phyloP scores from a whole-genome alignment of 1,140 invertebrate species.

The Chelonus insularis region DNA sequence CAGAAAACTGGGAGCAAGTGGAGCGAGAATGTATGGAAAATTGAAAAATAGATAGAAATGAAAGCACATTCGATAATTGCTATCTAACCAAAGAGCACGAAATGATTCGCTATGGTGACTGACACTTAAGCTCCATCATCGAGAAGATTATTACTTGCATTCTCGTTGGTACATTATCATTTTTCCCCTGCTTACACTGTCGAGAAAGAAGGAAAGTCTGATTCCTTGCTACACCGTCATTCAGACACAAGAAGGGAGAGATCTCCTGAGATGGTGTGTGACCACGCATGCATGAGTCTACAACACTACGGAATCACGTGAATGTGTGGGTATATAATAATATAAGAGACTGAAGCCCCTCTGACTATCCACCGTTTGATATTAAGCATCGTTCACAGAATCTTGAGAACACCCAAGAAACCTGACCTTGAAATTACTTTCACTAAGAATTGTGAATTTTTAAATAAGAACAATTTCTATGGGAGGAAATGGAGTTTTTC shows the following conservation, averaged over 20 bases:
- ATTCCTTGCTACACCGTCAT: conserved; percentile 4
- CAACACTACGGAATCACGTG: not conserved
- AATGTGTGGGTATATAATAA: conserved; percentile 9
- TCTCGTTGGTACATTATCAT: not conserved
- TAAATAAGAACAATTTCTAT: too few species aligned
- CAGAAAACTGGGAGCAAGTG: conserved; percentile 1
- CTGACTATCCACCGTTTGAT: not conserved
- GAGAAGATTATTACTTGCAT: not conserved
- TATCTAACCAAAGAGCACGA: not conserved
- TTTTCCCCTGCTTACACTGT: too few species aligned
- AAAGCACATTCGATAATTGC: not conserved
- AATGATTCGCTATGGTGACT: not conserved
- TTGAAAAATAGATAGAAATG: conserved; percentile 5
- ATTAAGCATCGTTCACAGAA: not conserved
- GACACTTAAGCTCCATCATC: not conserved
- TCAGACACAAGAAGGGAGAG: not conserved
- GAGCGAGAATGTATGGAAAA: conserved; percentile 7
- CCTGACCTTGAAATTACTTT: too few species aligned
- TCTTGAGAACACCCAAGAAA: not conserved
- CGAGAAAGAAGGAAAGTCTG: not conserved
- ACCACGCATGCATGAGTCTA: not conserved
- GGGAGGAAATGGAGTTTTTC: too few species aligned
- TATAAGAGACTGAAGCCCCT: not conserved
- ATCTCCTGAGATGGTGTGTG: not conserved
- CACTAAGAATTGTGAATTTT: too few species aligned